Percentiles rank a stretch among this genome's conserved stretches.
phyloP scores from a whole-genome alignment of 2,888 invertebrate genomes.

The Anodontia alba region DNA sequence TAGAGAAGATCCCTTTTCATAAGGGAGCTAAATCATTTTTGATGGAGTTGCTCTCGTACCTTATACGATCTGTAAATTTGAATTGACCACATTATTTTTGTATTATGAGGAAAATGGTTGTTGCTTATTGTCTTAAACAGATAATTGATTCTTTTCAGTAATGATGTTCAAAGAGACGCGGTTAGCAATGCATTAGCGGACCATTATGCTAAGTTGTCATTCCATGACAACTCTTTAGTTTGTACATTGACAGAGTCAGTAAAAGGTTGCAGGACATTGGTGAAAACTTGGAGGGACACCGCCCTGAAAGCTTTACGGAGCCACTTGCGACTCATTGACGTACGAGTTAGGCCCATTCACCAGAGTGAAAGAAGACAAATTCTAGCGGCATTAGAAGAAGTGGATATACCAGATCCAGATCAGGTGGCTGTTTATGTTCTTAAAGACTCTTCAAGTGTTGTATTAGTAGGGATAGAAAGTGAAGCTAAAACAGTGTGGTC shows the following conservation, averaged over 20 bases:
- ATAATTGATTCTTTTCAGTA: neutral
- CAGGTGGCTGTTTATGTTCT: slow-evolving; percentile 22
- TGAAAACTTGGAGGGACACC: slow-evolving; percentile 44
- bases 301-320: slow-evolving; percentile 31
- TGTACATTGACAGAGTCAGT: slow-evolving; percentile 45
- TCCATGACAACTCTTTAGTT: slow-evolving; percentile 28
- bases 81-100: too few relatives aligned
- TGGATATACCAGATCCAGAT: slow-evolving; percentile 21
- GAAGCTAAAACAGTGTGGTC: neutral
- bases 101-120: too few relatives aligned
- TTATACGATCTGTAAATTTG: too few relatives aligned
- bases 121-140: too few relatives aligned
- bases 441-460: slow-evolving; percentile 9
- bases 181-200: slow-evolving; percentile 1
- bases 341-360: neutral
- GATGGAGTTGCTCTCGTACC: too few relatives aligned
- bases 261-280: slow-evolving; percentile 46
- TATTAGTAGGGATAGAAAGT: slow-evolving; percentile 19
- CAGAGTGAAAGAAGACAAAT: slow-evolving; percentile 10
- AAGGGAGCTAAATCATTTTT: too few relatives aligned
- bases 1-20: too few relatives aligned
- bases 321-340: slow-evolving; percentile 19
- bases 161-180: neutral
- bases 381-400: neutral
- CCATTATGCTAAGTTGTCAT: slow-evolving; percentile 14